A percentile compares a stretch with the other conserved stretches of the same genome.
phyloP scores from a whole-genome alignment of 1,140 invertebrate species.

The Drosophila athabasca region DNA sequence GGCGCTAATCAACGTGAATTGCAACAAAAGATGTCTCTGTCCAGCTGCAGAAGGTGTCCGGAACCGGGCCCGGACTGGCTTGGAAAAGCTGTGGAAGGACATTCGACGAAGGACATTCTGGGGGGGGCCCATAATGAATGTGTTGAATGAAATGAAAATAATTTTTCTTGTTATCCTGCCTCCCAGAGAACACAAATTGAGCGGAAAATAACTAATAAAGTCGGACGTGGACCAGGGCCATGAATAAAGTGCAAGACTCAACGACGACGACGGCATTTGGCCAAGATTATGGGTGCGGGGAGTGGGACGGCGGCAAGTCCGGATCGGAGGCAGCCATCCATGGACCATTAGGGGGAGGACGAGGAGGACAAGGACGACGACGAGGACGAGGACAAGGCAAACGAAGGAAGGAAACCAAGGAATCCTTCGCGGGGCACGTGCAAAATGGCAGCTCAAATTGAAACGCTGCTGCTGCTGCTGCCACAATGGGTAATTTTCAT shows the following conservation, averaged over 20 bases:
- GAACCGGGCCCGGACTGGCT: background rate
- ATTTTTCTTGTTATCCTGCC: constrained; percentile 83
- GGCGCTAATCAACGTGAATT: constrained; percentile 50
- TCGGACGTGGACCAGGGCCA: constrained; percentile 69
- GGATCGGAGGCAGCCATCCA: constrained; percentile 37
- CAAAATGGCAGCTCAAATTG: constrained; percentile 75
- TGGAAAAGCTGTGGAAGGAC: constrained; percentile 14
- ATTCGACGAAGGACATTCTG: background rate
- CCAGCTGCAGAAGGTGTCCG: background rate
- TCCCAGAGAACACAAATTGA: constrained; percentile 74
- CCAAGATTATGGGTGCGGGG: constrained; percentile 39
- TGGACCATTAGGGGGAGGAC: constrained; percentile 37
- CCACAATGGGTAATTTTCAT: constrained; percentile 83
- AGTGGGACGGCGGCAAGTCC: constrained; percentile 8
- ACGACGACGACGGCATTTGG: constrained; percentile 20
- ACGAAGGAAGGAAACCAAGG: background rate
- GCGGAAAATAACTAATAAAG: constrained; percentile 83
- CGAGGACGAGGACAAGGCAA: constrained; percentile 6
- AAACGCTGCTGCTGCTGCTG: constrained; percentile 73
- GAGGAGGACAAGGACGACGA: background rate
- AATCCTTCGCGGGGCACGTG: constrained; percentile 63
- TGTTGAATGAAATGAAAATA: constrained; percentile 83
- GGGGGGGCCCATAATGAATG: constrained; percentile 61
- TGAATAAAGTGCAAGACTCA: constrained; percentile 68
- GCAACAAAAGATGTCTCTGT: constrained; percentile 40